Evolutionary conservation across 2,113 vertebrate species (phyloP).

Genomic region (Zingel zingel): DNA sequence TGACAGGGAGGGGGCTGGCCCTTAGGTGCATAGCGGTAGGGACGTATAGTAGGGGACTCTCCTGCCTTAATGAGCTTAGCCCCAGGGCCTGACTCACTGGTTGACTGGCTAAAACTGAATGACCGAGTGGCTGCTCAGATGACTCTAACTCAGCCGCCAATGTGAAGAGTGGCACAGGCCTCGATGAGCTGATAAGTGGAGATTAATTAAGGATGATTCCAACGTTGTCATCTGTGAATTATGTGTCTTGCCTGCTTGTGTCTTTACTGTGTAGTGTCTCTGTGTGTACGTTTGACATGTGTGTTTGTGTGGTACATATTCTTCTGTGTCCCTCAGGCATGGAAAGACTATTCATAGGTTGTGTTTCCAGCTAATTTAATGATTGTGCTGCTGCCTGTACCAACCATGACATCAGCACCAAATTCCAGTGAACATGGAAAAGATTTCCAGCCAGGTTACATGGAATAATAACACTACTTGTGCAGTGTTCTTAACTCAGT

Average conservation of each 20-base stretch:
- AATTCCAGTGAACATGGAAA: constrained; percentile 65
- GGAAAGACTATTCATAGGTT: constrained; percentile 55
- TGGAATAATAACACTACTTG: constrained; percentile 60
- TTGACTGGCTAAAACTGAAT: constrained; percentile 69
- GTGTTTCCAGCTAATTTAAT: constrained; percentile 61
- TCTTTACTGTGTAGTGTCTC: not conserved
- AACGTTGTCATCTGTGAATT: constrained; percentile 36
- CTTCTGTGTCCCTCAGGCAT: constrained; percentile 44
- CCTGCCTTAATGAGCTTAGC: constrained; percentile 84
- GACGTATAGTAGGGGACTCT: constrained; percentile 67
- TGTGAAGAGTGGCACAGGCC: constrained; percentile 16
- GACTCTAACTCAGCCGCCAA: constrained; percentile 42
- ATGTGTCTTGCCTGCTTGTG: constrained; percentile 17
- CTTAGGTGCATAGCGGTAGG: constrained; percentile 70
- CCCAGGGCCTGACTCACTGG: constrained; percentile 75
- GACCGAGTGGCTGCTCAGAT: constrained; percentile 53
- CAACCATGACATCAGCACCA: constrained; percentile 71
- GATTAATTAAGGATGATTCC: constrained; percentile 52
- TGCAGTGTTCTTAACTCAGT: constrained; percentile 45
- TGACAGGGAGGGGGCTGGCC: constrained; percentile 85
- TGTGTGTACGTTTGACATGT: constrained; percentile 3
- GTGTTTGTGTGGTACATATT: constrained; percentile 34
- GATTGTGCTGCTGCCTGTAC: constrained; percentile 39
- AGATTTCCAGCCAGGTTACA: constrained; percentile 51
- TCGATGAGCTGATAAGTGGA: constrained; percentile 50